Evolutionary conservation across 2,113 vertebrate species (phyloP).

Genomic region (Agelaius tricolor): DNA sequence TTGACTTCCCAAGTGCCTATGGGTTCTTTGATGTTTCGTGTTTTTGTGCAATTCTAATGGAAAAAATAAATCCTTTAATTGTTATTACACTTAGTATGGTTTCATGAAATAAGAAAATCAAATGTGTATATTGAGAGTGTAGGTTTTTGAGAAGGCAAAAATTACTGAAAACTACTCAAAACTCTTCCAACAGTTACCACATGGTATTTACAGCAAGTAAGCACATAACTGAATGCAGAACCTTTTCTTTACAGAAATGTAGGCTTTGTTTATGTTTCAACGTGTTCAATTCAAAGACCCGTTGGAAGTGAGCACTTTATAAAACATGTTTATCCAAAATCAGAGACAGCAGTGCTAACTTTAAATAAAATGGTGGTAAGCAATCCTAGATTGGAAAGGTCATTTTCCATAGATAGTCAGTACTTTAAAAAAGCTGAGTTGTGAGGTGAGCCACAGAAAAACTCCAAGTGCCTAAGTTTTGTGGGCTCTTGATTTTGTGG

Average conservation of each 20-base stretch:
- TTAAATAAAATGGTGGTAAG: neutral
- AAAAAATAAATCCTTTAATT: neutral
- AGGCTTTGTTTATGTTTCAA: neutral
- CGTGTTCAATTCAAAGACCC: neutral
- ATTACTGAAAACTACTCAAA: neutral
- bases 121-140: fast-evolving
- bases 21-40: neutral
- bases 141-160: neutral
- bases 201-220: neutral
- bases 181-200: fast-evolving
- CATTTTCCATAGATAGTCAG: neutral
- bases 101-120: neutral
- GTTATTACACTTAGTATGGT: neutral
- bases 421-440: neutral
- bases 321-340: neutral
- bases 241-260: neutral
- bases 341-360: neutral
- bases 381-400: neutral
- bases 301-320: neutral
- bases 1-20: neutral
- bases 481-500: neutral
- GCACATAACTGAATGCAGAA: neutral
- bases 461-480: neutral
- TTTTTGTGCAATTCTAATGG: neutral
- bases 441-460: neutral